phyloP scores from a whole-genome alignment of 2,888 invertebrate species.

The Phania funesta region DNA sequence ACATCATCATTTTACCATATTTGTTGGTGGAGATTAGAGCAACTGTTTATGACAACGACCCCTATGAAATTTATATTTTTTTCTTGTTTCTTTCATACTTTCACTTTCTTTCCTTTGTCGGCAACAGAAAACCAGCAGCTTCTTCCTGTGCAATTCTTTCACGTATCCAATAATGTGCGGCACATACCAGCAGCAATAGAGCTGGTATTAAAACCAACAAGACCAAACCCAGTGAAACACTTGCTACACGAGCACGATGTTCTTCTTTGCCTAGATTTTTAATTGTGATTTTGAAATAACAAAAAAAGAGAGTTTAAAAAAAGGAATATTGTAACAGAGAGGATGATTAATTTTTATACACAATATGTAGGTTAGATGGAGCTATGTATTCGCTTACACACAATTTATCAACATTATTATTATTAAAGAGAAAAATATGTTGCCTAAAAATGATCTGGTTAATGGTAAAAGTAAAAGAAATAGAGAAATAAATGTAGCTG shows the following conservation, averaged over 20 bases:
- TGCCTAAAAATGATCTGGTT: too few species aligned
- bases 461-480: too few species aligned
- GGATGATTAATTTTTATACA: too few species aligned
- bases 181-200: constrained; percentile 85
- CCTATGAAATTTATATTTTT: not conserved
- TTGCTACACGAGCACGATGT: constrained; percentile 88
- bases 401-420: constrained; percentile 36
- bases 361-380: not conserved
- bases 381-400: not conserved
- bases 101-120: constrained; percentile 18
- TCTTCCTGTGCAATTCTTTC: constrained; percentile 79
- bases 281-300: not conserved
- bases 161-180: constrained; percentile 84
- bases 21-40: too few species aligned
- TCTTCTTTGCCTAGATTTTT: constrained; percentile 86
- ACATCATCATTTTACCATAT: too few species aligned
- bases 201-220: constrained; percentile 89
- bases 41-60: not conserved
- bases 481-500: too few species aligned
- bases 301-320: constrained; percentile 8
- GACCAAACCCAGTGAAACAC: constrained; percentile 89
- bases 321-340: too few species aligned
- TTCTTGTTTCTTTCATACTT: constrained; percentile 1
- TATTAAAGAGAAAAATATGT: too few species aligned
- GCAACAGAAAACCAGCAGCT: constrained; percentile 69